These are phyloP conservation scores for Meteorus sp. DNA, from an alignment of 1,140 invertebrate genomes.

Conservation along the genomic window DNA sequence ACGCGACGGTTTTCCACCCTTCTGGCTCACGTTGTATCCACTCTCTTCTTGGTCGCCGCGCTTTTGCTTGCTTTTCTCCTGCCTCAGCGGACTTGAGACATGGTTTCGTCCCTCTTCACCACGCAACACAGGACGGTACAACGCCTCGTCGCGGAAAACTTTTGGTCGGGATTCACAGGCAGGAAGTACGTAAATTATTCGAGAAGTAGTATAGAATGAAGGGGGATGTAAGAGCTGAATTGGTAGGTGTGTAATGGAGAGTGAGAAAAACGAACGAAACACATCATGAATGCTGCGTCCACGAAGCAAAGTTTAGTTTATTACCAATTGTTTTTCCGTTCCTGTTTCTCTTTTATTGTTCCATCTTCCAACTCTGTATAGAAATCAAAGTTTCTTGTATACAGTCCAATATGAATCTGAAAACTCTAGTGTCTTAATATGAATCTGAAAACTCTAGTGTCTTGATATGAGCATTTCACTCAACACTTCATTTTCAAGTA, in stretches of 20 bases:
- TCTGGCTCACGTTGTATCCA: background rate
- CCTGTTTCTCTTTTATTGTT: too few relatives aligned
- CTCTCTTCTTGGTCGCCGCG: background rate
- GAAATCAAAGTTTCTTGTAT: too few relatives aligned
- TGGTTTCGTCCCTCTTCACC: background rate
- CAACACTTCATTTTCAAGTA: too few relatives aligned
- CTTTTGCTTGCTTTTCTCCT: background rate
- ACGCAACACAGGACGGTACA: background rate
- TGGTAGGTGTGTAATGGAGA: too few relatives aligned
- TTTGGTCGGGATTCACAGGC: conserved; percentile 10
- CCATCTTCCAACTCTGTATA: too few relatives aligned
- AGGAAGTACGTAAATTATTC: conserved; percentile 20
- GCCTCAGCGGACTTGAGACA: conserved; percentile 3
- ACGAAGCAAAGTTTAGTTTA: too few relatives aligned
- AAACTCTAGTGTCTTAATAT: too few relatives aligned
- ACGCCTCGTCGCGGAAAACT: conserved; percentile 20
- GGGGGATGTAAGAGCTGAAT: background rate
- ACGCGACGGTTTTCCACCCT: background rate
- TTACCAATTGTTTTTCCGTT: too few relatives aligned
- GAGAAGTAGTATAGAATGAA: background rate
- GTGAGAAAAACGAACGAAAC: background rate
- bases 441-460: too few relatives aligned
- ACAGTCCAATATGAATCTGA: too few relatives aligned
- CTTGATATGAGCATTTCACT: too few relatives aligned
- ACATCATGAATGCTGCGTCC: too few relatives aligned